Evolutionary conservation across 2,797 vertebrate genomes (phyloP).

Genomic region (Sebastes vulpes): DNA sequence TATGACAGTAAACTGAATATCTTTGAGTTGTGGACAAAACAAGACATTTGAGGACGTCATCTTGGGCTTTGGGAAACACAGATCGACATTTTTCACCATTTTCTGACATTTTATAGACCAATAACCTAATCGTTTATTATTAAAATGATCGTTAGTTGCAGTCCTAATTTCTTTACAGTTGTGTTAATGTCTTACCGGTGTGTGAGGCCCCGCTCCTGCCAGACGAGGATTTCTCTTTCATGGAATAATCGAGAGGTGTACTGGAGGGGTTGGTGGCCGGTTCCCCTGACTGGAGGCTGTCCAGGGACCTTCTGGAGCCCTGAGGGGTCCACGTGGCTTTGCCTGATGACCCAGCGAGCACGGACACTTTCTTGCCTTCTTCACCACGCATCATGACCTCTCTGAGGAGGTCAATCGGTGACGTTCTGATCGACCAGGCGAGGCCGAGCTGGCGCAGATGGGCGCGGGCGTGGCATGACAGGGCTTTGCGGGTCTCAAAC

Average conservation of each 20-base stretch:
- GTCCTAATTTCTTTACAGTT: background rate
- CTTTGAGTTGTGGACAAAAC: too few relatives aligned
- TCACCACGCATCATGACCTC: conserved; percentile 88
- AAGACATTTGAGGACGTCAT: too few relatives aligned
- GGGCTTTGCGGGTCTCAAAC: conserved; percentile 94
- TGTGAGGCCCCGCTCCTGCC: conserved; percentile 75
- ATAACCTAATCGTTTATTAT: too few relatives aligned
- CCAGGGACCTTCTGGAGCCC: conserved; percentile 77
- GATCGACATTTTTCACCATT: too few relatives aligned
- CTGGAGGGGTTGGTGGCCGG: conserved; percentile 50
- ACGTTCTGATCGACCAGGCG: conserved; percentile 90
- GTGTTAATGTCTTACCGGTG: conserved; percentile 67
- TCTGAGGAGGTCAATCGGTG: conserved; percentile 88
- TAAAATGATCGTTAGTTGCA: too few relatives aligned
- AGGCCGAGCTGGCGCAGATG: conserved; percentile 93
- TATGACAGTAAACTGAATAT: too few relatives aligned
- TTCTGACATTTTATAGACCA: too few relatives aligned
- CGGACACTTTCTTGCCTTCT: conserved; percentile 80
- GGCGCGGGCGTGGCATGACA: conserved; percentile 93
- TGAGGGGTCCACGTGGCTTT: conserved; percentile 68
- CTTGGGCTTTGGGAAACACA: too few relatives aligned
- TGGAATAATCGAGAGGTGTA: conserved; percentile 87
- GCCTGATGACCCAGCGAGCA: conserved; percentile 3
- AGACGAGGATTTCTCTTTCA: conserved; percentile 86
- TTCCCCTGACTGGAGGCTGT: conserved; percentile 63